Percentiles rank a stretch among this genome's conserved stretches.
Conservation (phyloP, 2,113 vertebrate genomes). For the Peromyscus polionotus region DNA sequence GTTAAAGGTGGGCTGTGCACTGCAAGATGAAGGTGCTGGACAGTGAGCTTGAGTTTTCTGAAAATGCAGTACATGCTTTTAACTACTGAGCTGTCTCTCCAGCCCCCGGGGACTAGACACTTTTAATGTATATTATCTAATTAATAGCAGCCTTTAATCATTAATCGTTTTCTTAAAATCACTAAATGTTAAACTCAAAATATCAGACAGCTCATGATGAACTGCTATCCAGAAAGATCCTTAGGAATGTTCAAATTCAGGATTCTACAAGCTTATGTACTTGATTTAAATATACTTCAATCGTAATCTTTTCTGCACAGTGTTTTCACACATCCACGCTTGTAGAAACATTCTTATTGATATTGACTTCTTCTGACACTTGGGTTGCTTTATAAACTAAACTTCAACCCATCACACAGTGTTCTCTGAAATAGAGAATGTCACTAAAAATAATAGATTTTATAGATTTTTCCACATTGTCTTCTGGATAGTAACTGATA, state of each 20-base stretch:
- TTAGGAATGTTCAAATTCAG: neutral
- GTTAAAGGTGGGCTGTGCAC: too few relatives aligned
- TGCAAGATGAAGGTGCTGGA: neutral
- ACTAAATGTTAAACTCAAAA: neutral
- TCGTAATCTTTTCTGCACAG: neutral
- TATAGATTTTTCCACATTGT: conserved; percentile 67
- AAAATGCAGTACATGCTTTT: neutral
- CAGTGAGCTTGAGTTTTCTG: neutral
- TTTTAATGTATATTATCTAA: neutral
- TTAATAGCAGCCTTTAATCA: neutral
- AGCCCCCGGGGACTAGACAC: neutral
- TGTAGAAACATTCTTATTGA: conserved; percentile 23
- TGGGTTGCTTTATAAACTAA: conserved; percentile 67
- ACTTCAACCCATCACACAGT: conserved; percentile 50
- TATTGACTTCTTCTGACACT: conserved; percentile 42
- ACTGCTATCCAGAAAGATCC: neutral
- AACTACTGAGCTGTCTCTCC: neutral
- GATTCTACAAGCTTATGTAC: neutral
- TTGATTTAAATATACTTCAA: neutral
- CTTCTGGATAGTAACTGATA: conserved; percentile 53
- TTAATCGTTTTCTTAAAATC: neutral
- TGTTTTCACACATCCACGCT: neutral
- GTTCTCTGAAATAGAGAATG: conserved; percentile 12
- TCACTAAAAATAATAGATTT: conserved; percentile 68
- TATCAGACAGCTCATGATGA: neutral